Percentiles rank a stretch among this genome's conserved stretches.
These are phyloP conservation scores for Chaetodon trifasciatus DNA, from an alignment of 2,797 vertebrate species.

Conservation along the genomic window DNA sequence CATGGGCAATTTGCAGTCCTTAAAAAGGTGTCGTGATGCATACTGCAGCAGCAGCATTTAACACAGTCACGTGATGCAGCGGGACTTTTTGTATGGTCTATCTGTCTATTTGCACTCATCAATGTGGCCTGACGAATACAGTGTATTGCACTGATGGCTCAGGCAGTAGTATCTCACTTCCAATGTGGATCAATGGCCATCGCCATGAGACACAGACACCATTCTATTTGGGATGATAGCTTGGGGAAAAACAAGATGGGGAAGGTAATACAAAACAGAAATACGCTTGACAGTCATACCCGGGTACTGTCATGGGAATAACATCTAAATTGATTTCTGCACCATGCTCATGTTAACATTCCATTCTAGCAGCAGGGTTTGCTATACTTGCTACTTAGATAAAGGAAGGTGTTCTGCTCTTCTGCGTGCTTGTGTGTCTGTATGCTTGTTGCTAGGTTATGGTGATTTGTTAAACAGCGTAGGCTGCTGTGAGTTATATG, in stretches of 20 bases:
- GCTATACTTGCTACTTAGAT: slow-evolving; percentile 46
- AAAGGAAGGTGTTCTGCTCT: slow-evolving; percentile 36
- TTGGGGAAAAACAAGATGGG: slow-evolving; percentile 76
- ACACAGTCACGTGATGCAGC: slow-evolving; percentile 12
- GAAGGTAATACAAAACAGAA: slow-evolving; percentile 81
- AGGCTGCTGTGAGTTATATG: slow-evolving; percentile 38
- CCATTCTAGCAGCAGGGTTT: slow-evolving; percentile 52
- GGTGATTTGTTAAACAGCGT: slow-evolving; percentile 51
- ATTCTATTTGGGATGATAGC: slow-evolving; percentile 82
- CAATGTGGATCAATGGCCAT: slow-evolving; percentile 81
- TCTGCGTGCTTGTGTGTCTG: slow-evolving; percentile 41
- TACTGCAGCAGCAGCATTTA: neutral
- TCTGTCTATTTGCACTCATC: slow-evolving; percentile 52
- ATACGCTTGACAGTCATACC: slow-evolving; percentile 69
- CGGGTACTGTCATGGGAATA: slow-evolving; percentile 69
- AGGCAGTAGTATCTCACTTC: slow-evolving; percentile 71
- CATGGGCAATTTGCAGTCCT: neutral
- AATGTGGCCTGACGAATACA: slow-evolving; percentile 58
- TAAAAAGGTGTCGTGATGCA: neutral
- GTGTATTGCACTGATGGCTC: slow-evolving; percentile 65
- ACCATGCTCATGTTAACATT: slow-evolving; percentile 76
- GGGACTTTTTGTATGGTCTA: slow-evolving; percentile 30
- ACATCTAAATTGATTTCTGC: slow-evolving; percentile 81
- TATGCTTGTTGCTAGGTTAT: slow-evolving; percentile 47
- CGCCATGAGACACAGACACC: slow-evolving; percentile 79